phyloP scores from a whole-genome alignment of 2,797 vertebrate species.

The Onychomys arenicola region DNA sequence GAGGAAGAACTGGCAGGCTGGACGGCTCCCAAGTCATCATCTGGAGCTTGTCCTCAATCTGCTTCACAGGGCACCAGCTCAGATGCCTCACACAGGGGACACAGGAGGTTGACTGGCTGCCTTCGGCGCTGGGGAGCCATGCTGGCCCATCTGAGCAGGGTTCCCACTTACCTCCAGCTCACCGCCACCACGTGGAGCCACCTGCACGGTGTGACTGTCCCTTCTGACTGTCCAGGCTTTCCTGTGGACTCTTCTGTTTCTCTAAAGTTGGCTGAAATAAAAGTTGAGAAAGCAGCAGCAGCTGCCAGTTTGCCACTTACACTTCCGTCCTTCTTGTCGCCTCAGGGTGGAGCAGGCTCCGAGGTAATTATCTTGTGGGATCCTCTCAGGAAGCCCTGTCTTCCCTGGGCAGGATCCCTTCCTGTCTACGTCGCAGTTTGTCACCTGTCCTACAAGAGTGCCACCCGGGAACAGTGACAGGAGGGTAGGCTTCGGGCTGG shows the following conservation, averaged over 20 bases:
- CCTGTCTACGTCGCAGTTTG: neutral
- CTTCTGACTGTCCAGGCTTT: neutral
- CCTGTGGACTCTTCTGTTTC: neutral
- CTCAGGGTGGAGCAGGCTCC: neutral
- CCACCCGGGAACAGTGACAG: neutral
- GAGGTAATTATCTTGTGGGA: neutral
- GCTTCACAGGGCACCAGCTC: neutral
- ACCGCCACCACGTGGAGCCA: accelerated
- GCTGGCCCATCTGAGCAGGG: neutral
- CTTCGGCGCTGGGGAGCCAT: neutral
- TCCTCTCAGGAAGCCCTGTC: neutral
- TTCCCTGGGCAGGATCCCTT: neutral
- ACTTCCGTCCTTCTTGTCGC: neutral
- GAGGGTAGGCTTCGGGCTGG: neutral
- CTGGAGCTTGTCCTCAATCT: neutral
- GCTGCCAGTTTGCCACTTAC: neutral
- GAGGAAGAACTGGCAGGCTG: neutral
- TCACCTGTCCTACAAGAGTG: neutral
- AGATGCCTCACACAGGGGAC: accelerated
- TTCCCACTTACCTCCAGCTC: neutral
- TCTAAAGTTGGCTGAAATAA: conserved; percentile 52
- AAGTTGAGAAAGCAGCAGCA: neutral
- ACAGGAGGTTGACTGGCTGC: neutral
- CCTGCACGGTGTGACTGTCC: neutral
- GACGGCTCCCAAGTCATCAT: neutral